phyloP scores from a whole-genome alignment of 2,797 vertebrate genomes.

The Gadopsis marmoratus region DNA sequence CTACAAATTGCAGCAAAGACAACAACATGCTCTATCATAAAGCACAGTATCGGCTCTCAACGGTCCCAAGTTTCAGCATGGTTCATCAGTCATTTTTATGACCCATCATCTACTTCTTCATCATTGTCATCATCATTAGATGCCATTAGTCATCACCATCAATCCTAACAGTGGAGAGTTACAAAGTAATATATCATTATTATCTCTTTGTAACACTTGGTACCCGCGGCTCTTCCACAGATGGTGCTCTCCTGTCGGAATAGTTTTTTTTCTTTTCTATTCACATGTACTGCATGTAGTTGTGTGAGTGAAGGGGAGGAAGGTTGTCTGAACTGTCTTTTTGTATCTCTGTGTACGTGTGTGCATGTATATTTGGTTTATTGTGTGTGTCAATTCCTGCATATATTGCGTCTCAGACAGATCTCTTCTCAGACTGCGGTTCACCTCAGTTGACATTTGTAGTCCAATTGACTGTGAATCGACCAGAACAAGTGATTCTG shows the following conservation, averaged over 20 bases:
- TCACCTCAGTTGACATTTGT: constrained; percentile 25
- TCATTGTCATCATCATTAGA: constrained; percentile 83
- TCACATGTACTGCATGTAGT: constrained; percentile 34
- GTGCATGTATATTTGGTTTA: not conserved
- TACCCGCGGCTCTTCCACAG: constrained; percentile 48
- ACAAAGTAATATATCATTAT: constrained; percentile 81
- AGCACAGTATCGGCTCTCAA: constrained; percentile 60
- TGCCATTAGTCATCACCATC: constrained; percentile 81
- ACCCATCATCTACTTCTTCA: constrained; percentile 79
- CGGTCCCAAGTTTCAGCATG: constrained; percentile 62
- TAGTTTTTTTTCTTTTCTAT: constrained; percentile 7
- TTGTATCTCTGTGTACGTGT: not conserved
- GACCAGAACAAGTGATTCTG: constrained; percentile 31
- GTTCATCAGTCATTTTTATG: constrained; percentile 83
- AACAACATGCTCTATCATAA: constrained; percentile 74
- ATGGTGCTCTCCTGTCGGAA: constrained; percentile 46
- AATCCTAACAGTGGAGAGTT: constrained; percentile 71
- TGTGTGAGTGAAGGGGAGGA: not conserved
- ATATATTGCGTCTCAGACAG: not conserved
- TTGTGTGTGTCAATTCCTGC: constrained; percentile 1
- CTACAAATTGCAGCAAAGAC: constrained; percentile 80
- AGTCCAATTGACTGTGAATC: constrained; percentile 31
- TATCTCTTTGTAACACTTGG: constrained; percentile 78
- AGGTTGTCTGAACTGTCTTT: not conserved
- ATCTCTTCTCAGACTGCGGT: constrained; percentile 20